Conservation (phyloP, 1,140 invertebrate species). For the Eriocheir sinensis region DNA sequence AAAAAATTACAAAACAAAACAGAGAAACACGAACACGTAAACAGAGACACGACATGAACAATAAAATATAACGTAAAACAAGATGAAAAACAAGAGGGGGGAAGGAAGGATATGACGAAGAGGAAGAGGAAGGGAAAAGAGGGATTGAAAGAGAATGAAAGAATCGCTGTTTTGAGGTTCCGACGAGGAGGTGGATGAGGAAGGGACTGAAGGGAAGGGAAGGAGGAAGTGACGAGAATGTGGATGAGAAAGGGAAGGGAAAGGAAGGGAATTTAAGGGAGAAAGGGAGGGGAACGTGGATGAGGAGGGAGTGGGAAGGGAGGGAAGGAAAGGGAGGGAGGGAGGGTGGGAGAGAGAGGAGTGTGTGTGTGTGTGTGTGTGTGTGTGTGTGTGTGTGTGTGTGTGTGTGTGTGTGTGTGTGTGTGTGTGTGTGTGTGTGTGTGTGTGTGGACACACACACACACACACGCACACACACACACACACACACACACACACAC, state of each 20-base stretch:
- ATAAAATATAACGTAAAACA: background rate
- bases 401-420: slow-evolving; percentile 13
- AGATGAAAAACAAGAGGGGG: background rate
- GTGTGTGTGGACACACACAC: background rate
- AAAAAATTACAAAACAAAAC: background rate
- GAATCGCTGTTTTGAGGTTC: too few species aligned
- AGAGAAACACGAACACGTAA: background rate
- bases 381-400: background rate
- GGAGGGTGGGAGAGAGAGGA: background rate
- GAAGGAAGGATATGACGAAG: background rate
- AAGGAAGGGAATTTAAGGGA: background rate
- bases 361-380: slow-evolving; percentile 13
- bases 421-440: background rate
- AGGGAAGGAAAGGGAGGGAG: background rate
- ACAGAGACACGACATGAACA: background rate
- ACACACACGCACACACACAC: slow-evolving; percentile 2
- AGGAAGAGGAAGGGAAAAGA: background rate
- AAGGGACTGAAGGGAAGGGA: background rate
- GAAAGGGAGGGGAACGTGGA: background rate
- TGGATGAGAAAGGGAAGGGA: too few species aligned
- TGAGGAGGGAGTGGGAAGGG: background rate
- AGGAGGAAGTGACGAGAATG: background rate
- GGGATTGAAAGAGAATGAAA: too few species aligned
- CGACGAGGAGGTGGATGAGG: too few species aligned
- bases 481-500: slow-evolving; percentile 10